These are phyloP conservation scores for Micromesistius poutassou DNA, from an alignment of 2,797 vertebrate species.

Conservation along the genomic window DNA sequence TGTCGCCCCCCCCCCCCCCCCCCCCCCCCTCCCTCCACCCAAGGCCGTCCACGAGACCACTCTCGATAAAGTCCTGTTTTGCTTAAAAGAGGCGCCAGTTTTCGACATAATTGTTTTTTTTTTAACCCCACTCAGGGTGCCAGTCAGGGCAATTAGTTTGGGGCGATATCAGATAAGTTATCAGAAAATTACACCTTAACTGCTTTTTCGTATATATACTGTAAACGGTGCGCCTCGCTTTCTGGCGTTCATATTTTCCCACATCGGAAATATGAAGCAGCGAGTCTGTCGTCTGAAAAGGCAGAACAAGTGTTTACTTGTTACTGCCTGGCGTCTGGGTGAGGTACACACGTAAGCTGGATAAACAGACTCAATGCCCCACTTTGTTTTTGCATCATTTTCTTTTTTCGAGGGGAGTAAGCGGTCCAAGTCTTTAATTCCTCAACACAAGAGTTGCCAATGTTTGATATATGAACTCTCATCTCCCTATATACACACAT, in stretches of 20 bases:
- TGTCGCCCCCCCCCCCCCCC: background rate
- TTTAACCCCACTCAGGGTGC: constrained; percentile 20
- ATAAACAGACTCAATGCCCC: background rate
- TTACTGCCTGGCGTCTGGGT: background rate
- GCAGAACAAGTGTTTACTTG: constrained; percentile 1
- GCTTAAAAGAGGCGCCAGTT: too few species aligned
- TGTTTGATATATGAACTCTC: background rate
- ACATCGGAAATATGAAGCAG: background rate
- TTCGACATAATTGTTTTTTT: background rate
- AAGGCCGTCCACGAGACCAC: too few species aligned
- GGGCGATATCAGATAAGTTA: constrained; percentile 9
- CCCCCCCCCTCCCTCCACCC: background rate
- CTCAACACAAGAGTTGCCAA: background rate
- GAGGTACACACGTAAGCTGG: background rate
- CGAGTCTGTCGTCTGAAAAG: background rate
- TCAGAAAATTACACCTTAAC: background rate
- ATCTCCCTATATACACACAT: background rate
- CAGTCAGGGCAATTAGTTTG: background rate
- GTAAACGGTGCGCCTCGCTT: background rate
- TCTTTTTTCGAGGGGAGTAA: background rate
- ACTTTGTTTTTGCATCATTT: background rate
- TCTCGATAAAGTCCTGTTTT: too few species aligned
- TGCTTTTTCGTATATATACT: background rate
- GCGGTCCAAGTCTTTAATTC: background rate
- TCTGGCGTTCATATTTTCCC: background rate